Evolutionary conservation across 2,113 vertebrate species (phyloP).

Genomic region (Macquaria australasica): DNA sequence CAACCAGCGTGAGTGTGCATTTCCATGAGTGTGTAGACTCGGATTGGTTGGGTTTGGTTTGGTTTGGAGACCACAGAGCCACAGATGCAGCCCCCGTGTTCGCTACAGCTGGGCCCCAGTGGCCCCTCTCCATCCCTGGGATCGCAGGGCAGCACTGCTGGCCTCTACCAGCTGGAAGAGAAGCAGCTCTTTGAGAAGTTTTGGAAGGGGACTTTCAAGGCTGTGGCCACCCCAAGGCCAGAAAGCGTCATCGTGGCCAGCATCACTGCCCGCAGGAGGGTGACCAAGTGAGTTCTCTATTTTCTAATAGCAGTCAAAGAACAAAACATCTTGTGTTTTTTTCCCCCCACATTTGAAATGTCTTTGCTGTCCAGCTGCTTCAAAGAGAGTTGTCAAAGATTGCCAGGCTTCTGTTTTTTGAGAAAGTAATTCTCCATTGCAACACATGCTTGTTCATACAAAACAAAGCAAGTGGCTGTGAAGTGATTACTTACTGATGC

Average conservation of each 20-base stretch:
- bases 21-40: slow-evolving; percentile 38
- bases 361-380: not conserved
- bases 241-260: slow-evolving; percentile 96
- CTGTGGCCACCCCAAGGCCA: slow-evolving; percentile 94
- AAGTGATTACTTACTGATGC: not conserved
- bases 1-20: not conserved
- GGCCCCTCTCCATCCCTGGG: slow-evolving; percentile 55
- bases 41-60: not conserved
- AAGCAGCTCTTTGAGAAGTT: slow-evolving; percentile 99
- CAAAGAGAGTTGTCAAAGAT: not conserved
- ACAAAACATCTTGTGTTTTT: not conserved
- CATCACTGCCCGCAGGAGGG: slow-evolving; percentile 90
- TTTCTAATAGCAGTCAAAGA: not conserved
- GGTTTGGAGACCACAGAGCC: slow-evolving; percentile 16
- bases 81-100: slow-evolving; percentile 61
- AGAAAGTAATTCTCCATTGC: not conserved
- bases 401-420: not conserved
- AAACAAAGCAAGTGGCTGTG: not conserved
- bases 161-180: slow-evolving; percentile 89
- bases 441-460: not conserved
- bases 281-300: slow-evolving; percentile 84
- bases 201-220: slow-evolving; percentile 97
- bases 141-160: slow-evolving; percentile 72
- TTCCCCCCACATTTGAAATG: not conserved
- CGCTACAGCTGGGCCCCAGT: slow-evolving; percentile 54